A percentile compares a stretch with the other conserved stretches of the same genome.
These are phyloP conservation scores for Drosophila percnosoma DNA, from an alignment of 2,888 invertebrate species.

Conservation along the genomic window DNA sequence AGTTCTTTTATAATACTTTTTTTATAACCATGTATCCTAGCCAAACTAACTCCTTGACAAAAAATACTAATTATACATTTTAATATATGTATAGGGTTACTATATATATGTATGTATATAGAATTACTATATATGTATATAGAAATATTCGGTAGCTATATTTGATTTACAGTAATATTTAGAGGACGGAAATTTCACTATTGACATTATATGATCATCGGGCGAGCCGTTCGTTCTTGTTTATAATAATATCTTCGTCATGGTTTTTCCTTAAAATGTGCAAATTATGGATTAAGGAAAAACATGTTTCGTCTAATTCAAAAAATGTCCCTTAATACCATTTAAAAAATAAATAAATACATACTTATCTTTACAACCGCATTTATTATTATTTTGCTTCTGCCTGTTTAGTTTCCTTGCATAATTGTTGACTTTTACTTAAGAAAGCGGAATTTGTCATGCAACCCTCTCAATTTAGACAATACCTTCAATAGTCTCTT, in stretches of 20 bases:
- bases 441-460: not conserved
- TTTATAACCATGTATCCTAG: not conserved
- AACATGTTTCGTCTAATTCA: not conserved
- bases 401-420: not conserved
- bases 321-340: not conserved
- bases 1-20: not conserved
- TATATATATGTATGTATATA: not conserved
- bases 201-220: not conserved
- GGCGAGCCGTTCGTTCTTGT: not conserved
- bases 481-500: slow-evolving; percentile 18
- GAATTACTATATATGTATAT: not conserved
- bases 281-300: not conserved
- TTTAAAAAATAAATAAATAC: not conserved
- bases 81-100: not conserved
- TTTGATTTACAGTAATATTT: not conserved
- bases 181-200: not conserved
- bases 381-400: not conserved
- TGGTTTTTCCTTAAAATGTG: not conserved
- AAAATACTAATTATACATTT: not conserved
- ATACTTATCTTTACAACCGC: not conserved
- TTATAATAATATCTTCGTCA: not conserved
- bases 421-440: not conserved
- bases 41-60: not conserved
- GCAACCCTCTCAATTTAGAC: slow-evolving; percentile 27
- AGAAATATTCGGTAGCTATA: not conserved